These are phyloP conservation scores for Tuberolachnus salignus DNA, from an alignment of 2,888 invertebrate genomes.

Conservation along the genomic window DNA sequence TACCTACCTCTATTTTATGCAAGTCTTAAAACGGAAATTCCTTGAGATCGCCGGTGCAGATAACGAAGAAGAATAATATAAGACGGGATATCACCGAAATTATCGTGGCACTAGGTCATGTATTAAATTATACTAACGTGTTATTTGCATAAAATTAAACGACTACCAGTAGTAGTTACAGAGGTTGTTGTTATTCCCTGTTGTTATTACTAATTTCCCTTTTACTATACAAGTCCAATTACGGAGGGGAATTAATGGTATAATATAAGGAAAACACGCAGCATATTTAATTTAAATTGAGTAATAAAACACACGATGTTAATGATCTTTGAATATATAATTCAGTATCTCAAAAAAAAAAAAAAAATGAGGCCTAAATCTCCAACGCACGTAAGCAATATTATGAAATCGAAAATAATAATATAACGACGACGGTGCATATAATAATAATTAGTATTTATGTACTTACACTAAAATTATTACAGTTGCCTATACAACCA, in stretches of 20 bases:
- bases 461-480: not conserved
- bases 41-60: constrained; percentile 48
- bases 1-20: constrained; percentile 35
- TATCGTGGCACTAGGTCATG: constrained; percentile 45
- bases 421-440: not conserved
- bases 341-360: no score
- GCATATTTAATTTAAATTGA: constrained; percentile 15
- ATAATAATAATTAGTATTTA: not conserved
- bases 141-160: constrained; percentile 55
- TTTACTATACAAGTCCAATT: constrained; percentile 20
- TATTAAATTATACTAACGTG: not conserved
- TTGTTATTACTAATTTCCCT: constrained; percentile 15
- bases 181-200: constrained; percentile 23
- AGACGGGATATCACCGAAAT: constrained; percentile 27
- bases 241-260: constrained; percentile 4
- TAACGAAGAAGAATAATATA: not conserved
- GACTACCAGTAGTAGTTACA: not conserved
- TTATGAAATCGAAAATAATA: no score
- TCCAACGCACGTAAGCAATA: no score
- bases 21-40: constrained; percentile 43
- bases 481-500: no score
- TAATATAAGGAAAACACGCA: not conserved
- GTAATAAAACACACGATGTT: constrained; percentile 34
- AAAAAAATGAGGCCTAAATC: no score
- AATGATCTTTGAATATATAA: constrained; percentile 4